Percentiles rank a stretch among this genome's conserved stretches.
phyloP scores from a whole-genome alignment of 2,113 vertebrate species.

The Telmatochromis bifrenatus region DNA sequence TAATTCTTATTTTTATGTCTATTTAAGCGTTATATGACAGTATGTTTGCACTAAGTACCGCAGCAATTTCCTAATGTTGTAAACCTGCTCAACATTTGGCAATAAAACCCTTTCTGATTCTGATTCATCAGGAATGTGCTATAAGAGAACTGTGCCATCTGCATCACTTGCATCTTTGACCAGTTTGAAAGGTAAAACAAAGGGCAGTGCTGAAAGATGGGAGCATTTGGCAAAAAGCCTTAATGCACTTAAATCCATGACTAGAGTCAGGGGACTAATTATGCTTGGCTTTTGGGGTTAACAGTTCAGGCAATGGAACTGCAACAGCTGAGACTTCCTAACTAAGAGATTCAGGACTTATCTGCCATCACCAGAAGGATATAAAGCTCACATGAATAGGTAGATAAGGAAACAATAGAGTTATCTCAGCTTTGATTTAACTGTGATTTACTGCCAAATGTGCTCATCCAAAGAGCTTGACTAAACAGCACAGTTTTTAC shows the following conservation, averaged over 20 bases:
- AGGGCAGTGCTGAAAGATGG: background rate
- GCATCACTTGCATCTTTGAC: background rate
- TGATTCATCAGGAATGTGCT: background rate
- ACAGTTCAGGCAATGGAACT: background rate
- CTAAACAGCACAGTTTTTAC: background rate
- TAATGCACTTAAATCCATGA: background rate
- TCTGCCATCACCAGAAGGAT: background rate
- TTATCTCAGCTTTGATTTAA: background rate
- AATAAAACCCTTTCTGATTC: no score
- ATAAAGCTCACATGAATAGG: background rate
- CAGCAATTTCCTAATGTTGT: no score
- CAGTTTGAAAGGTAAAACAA: background rate
- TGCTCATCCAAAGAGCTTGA: background rate
- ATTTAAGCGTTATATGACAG: no score
- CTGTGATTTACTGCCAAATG: background rate
- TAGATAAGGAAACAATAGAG: background rate
- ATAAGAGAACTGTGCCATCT: background rate
- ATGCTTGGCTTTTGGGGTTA: background rate
- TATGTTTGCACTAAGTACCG: no score
- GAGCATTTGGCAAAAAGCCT: background rate
- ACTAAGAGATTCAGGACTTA: background rate
- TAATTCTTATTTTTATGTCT: rapidly evolving
- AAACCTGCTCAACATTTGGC: no score
- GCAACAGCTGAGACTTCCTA: background rate
- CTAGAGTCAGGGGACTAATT: background rate